Evolutionary conservation across 2,113 vertebrate genomes (phyloP), one percentile per base, ranked within the genome.

Genomic region (Budorcas taxicolor): DNA sequence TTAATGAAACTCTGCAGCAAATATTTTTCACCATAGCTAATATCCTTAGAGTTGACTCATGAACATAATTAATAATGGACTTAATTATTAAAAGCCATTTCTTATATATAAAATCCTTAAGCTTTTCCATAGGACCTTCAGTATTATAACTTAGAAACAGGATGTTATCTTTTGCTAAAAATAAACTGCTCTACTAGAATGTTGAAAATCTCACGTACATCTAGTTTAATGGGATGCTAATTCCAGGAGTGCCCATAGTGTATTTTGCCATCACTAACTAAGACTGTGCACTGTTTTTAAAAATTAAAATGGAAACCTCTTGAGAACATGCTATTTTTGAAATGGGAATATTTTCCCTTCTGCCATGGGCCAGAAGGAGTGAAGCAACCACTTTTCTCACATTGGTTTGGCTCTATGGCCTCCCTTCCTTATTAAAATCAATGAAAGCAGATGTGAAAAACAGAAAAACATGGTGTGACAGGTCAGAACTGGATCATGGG

Each of bases 291-390:
- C 87, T 97, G 7, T 93, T 97, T 96, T 96, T 71, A 45, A 92
- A 96, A 96, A 90, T 71, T 84, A 74, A 95, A 58, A 74, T 97
- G 92, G 92, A 96, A 98, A 94, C 95, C 87, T 94, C 90, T 97
- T 98, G 43, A 93, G 90, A 97, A 94, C 71, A 92, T 85, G 58
- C 80, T 92, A 81, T 96, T 98, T 95, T 97, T 95, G 95, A 97
- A 97, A 93, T 74, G 50, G 55, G 90, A 95, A 93, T 97, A 83
- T 96, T 98, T 97, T 97, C 58, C 88, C 92, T 95, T 67, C 87
- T 97, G 92, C 89, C 74, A n/a, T 84, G 96, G 67, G 86, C 91
- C 92, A 95, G 62, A 95, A 94, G 47, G 87, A 95, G 90, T 96
- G 87, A 89, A 98, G 96, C 76, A 94, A 82, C 57, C 29, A 89